A percentile compares a stretch with the other conserved stretches of the same genome.
These are phyloP conservation scores for Apotomis betuletana DNA, from an alignment of 2,888 invertebrate species.

Conservation along the genomic window DNA sequence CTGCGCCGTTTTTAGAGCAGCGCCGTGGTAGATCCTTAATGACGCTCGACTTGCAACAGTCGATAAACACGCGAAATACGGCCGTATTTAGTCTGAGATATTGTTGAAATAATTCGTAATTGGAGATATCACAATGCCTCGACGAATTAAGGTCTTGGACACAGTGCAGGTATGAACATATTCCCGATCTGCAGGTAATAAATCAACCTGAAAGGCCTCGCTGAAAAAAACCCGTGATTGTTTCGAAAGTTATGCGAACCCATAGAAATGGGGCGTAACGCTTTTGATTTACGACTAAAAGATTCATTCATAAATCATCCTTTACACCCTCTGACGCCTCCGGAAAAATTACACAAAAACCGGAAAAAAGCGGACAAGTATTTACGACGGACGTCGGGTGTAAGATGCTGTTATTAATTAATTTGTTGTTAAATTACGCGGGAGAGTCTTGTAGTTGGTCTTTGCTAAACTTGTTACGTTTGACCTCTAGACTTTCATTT, in stretches of 20 bases:
- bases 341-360: slow-evolving; percentile 60
- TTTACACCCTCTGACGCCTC: slow-evolving; percentile 53
- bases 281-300: slow-evolving; percentile 78
- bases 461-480: background rate
- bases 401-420: slow-evolving; percentile 62
- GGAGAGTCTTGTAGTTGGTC: slow-evolving; percentile 35
- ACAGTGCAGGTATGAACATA: slow-evolving; percentile 34
- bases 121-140: too few relatives aligned
- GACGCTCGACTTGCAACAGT: too few relatives aligned
- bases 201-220: slow-evolving; percentile 45
- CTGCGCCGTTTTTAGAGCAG: too few relatives aligned
- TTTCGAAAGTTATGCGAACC: slow-evolving; percentile 56
- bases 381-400: slow-evolving; percentile 55
- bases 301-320: slow-evolving; percentile 76
- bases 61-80: too few relatives aligned
- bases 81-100: too few relatives aligned
- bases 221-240: slow-evolving; percentile 53
- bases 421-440: slow-evolving; percentile 57
- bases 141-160: too few relatives aligned
- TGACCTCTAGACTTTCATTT: background rate
- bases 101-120: too few relatives aligned
- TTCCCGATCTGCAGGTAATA: slow-evolving; percentile 44
- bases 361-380: slow-evolving; percentile 54
- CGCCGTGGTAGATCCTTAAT: too few relatives aligned
- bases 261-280: slow-evolving; percentile 54